phyloP scores from a whole-genome alignment of 2,797 vertebrate genomes.

The Sciurus carolinensis region DNA sequence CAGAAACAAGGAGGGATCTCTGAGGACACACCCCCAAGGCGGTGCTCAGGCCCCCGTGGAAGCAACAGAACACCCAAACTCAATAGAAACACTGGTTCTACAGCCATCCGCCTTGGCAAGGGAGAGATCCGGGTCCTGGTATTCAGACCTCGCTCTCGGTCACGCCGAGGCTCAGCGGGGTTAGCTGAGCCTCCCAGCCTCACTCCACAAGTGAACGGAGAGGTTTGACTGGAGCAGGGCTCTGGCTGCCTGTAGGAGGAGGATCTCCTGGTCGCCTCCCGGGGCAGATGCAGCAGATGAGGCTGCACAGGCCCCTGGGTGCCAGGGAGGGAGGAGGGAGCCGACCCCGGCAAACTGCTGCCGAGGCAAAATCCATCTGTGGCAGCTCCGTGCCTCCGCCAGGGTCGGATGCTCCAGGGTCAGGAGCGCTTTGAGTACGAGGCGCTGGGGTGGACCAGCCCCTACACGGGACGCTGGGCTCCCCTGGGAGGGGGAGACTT shows the following conservation, averaged over 20 bases:
- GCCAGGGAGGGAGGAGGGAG: not conserved
- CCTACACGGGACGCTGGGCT: not conserved
- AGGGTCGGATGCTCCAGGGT: constrained; percentile 47
- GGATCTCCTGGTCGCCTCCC: not conserved
- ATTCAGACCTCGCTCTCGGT: not conserved
- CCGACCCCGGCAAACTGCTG: not conserved
- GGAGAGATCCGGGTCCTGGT: not conserved
- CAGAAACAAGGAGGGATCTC: not conserved
- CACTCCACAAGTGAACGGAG: not conserved
- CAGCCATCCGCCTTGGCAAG: not conserved
- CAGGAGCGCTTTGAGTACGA: constrained; percentile 74
- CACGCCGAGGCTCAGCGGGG: not conserved
- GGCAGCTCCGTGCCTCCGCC: not conserved
- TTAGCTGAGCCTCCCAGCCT: fast-evolving
- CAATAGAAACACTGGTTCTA: not conserved
- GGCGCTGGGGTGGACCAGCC: not conserved
- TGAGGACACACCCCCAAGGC: not conserved
- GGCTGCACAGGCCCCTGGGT: not conserved
- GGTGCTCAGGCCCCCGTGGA: not conserved
- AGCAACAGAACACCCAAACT: not conserved
- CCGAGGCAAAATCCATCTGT: constrained; percentile 48
- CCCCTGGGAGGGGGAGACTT: constrained; percentile 57
- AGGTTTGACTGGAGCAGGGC: fast-evolving
- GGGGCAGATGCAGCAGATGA: not conserved
- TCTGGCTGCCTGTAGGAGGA: not conserved